phyloP scores from a whole-genome alignment of 2,888 invertebrate genomes.

The Laothoe populi region DNA sequence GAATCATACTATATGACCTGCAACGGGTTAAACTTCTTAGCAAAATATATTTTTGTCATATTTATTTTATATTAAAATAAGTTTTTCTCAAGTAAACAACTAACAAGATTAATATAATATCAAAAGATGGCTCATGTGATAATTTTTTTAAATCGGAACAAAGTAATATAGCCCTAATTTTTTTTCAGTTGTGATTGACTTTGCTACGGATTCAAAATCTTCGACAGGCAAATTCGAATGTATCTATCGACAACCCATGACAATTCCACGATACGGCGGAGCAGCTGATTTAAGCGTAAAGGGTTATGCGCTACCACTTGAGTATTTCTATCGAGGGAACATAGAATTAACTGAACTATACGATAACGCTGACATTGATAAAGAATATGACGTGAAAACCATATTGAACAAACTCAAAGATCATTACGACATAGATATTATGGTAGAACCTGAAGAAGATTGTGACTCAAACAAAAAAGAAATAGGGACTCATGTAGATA shows the following conservation, averaged over 20 bases:
- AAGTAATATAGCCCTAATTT: conserved; percentile 8
- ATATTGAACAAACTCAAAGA: conserved; percentile 56
- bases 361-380: conserved; percentile 48
- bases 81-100: too few relatives aligned
- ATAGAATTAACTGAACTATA: conserved; percentile 53
- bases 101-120: too few relatives aligned
- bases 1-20: too few relatives aligned
- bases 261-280: conserved; percentile 54
- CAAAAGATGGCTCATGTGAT: too few relatives aligned
- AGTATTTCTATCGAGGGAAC: conserved; percentile 70
- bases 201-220: conserved; percentile 63
- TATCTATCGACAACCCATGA: conserved; percentile 73
- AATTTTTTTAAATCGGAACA: not conserved
- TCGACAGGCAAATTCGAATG: conserved; percentile 86
- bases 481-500: conserved; percentile 40
- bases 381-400: conserved; percentile 51
- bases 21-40: too few relatives aligned
- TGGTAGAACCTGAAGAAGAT: conserved; percentile 53
- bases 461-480: conserved; percentile 31
- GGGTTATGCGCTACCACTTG: conserved; percentile 58
- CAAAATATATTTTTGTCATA: too few relatives aligned
- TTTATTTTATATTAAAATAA: too few relatives aligned
- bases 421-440: conserved; percentile 53
- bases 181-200: conserved; percentile 83
- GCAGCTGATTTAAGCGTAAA: conserved; percentile 58